Evolutionary conservation across 2,797 vertebrate species (phyloP), one percentile per base, ranked within the genome.

Genomic region (Philypnodon macrostomus): DNA sequence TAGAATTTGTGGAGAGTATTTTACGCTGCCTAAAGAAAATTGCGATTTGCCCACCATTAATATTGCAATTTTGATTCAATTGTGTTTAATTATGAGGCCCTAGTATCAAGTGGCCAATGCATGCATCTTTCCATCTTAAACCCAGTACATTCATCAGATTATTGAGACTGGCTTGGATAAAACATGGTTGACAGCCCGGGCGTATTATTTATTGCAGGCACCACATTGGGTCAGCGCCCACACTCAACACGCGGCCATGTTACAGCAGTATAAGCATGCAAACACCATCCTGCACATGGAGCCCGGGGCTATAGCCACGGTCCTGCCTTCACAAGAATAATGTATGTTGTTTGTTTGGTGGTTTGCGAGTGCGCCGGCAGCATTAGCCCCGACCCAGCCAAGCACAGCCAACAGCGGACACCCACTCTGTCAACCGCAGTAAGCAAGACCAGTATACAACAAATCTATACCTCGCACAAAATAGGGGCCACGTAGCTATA

Each of bases 341-440:
- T 77, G 53, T 53, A 70, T 63, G 72, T 59, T 62, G 62, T 81
- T 84, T 71, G 59, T 75, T 80, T 66, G 65, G 58, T 58, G 68
- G 56, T 58, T 71, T 41, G 38, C 26, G 66, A 53, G 56, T 51
- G 38, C 33, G 67, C 70, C 60, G 46, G 58, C 66, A 73, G 75
- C 70, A 75, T 79, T 81, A 75, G 63, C 56, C 67, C n/a, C 17
- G 62, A 58, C 37, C 67, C 77, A 77, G 70, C 61, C 74, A 47
- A 71, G 79, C 71, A 16, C 34, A 50, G 62, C 67, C 53, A 45
- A n/a, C n/a, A n/a, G n/a, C n/a, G n/a, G n/a, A n/a, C n/a, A 49
- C 77, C 73, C 73, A 71, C 73, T 78, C 68, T 34, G 72, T 80
- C 80, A 75, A 37, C 10, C 35, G 54, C 52, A 62, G 82, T 68